Evolutionary conservation across 1,140 invertebrate genomes (phyloP).

Genomic region (Heliconius congener): DNA sequence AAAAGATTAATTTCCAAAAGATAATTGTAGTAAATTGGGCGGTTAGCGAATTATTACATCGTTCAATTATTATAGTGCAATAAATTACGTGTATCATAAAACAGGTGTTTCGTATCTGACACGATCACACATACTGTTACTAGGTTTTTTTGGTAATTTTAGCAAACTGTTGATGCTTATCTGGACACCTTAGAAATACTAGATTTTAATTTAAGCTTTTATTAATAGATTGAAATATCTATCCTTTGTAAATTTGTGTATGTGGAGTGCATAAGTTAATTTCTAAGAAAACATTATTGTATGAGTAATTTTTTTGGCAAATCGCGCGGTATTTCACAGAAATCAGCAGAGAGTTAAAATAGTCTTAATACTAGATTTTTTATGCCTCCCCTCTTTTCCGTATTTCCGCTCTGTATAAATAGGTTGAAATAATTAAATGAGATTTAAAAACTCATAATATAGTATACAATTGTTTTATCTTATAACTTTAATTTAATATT

Average conservation of each 20-base stretch:
- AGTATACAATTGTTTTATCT: too few species aligned
- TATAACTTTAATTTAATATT: not conserved
- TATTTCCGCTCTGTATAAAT: too few species aligned
- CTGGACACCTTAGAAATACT: conserved; percentile 9
- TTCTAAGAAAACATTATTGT: too few species aligned
- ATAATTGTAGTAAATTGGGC: conserved; percentile 15
- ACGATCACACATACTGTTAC: not conserved
- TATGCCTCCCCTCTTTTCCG: too few species aligned
- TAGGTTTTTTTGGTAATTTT: conserved; percentile 7
- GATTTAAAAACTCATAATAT: too few species aligned
- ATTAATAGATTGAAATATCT: conserved; percentile 7
- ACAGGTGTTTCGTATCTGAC: conserved; percentile 20
- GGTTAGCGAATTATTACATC: conserved; percentile 12
- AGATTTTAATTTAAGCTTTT: conserved; percentile 1
- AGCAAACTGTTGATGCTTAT: conserved; percentile 17
- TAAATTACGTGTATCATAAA: conserved; percentile 13
- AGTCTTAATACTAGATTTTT: too few species aligned
- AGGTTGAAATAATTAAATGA: too few species aligned
- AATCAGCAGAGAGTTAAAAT: too few species aligned
- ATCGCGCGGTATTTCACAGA: too few species aligned
- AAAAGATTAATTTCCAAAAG: conserved; percentile 10
- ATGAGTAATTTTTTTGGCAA: too few species aligned
- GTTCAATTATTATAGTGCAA: conserved; percentile 10
- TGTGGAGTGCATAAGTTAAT: not conserved
- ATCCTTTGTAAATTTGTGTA: conserved; percentile 12